Evolutionary conservation across 2,888 invertebrate genomes (phyloP).

Genomic region (Drosophila subsilvestris): DNA sequence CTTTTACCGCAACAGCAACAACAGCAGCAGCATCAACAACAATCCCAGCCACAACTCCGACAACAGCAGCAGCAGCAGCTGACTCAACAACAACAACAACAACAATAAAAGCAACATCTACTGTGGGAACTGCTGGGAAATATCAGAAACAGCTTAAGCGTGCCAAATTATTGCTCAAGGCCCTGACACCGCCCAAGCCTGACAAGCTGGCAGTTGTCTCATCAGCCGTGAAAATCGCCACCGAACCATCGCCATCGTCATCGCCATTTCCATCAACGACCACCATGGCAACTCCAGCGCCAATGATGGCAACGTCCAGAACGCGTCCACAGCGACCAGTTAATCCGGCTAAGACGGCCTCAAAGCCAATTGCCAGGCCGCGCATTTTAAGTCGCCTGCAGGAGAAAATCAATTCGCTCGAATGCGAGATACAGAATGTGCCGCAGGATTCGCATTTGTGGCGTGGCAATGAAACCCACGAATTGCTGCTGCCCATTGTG

Average conservation of each 20-base stretch:
- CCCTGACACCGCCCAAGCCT: conserved; percentile 60
- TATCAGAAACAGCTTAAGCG: conserved; percentile 80
- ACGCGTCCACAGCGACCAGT: conserved; percentile 45
- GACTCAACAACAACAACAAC: conserved; percentile 30
- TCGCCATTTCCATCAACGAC: conserved; percentile 20
- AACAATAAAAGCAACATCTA: conserved; percentile 44
- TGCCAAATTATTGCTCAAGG: conserved; percentile 82
- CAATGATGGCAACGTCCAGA: conserved; percentile 31
- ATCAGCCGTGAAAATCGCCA: conserved; percentile 60
- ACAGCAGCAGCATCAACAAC: conserved; percentile 25
- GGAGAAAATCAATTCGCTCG: conserved; percentile 87
- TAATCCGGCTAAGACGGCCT: conserved; percentile 72
- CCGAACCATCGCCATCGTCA: conserved; percentile 24
- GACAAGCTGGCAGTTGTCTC: conserved; percentile 61
- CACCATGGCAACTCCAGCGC: conserved; percentile 13
- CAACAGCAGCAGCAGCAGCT: conserved; percentile 5
- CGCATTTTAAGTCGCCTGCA: conserved; percentile 86
- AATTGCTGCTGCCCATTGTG: conserved; percentile 88
- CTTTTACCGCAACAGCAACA: conserved; percentile 39
- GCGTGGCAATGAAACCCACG: conserved; percentile 90
- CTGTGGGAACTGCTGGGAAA: conserved; percentile 58
- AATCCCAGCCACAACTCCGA: conserved; percentile 11
- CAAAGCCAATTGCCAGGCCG: conserved; percentile 82
- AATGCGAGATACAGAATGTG: conserved; percentile 88
- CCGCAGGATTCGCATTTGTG: conserved; percentile 88